These are phyloP conservation scores for Strix aluco DNA, from an alignment of 2,113 vertebrate species.

Conservation along the genomic window DNA sequence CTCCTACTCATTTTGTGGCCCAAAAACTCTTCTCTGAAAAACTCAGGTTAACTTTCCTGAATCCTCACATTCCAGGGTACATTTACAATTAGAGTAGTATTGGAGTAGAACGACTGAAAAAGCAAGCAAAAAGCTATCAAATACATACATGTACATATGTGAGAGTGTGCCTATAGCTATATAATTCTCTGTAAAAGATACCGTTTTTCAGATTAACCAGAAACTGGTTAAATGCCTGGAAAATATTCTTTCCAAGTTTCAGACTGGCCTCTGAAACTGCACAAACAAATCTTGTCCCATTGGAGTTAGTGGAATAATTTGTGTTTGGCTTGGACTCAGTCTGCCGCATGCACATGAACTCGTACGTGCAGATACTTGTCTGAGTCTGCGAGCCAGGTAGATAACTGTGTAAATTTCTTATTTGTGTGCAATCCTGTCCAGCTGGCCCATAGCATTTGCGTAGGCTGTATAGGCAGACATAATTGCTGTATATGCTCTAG, in stretches of 20 bases:
- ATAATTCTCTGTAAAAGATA: slow-evolving; percentile 27
- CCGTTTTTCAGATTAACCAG: slow-evolving; percentile 35
- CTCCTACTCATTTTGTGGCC: background rate
- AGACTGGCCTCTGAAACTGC: slow-evolving; percentile 31
- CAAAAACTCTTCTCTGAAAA: background rate
- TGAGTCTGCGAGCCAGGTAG: slow-evolving; percentile 48
- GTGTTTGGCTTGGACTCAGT: slow-evolving; percentile 37
- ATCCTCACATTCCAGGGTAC: slow-evolving; percentile 7
- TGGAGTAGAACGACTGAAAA: background rate
- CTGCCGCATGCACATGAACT: background rate
- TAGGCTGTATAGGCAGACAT: slow-evolving; percentile 15
- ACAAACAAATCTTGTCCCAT: slow-evolving; percentile 54
- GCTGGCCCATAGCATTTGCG: slow-evolving; percentile 24
- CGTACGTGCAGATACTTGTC: slow-evolving; percentile 57
- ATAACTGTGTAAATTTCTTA: slow-evolving; percentile 26
- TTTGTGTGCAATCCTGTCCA: background rate
- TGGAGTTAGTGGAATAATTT: slow-evolving; percentile 46
- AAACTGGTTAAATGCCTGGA: slow-evolving; percentile 59
- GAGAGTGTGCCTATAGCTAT: background rate
- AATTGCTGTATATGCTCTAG: background rate
- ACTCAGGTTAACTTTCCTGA: background rate
- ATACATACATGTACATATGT: background rate
- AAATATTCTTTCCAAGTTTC: slow-evolving; percentile 63
- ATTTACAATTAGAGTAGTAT: background rate
- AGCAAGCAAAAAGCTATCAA: background rate